These are phyloP conservation scores for Musca vetustissima DNA, from an alignment of 1,140 invertebrate genomes.

Conservation along the genomic window DNA sequence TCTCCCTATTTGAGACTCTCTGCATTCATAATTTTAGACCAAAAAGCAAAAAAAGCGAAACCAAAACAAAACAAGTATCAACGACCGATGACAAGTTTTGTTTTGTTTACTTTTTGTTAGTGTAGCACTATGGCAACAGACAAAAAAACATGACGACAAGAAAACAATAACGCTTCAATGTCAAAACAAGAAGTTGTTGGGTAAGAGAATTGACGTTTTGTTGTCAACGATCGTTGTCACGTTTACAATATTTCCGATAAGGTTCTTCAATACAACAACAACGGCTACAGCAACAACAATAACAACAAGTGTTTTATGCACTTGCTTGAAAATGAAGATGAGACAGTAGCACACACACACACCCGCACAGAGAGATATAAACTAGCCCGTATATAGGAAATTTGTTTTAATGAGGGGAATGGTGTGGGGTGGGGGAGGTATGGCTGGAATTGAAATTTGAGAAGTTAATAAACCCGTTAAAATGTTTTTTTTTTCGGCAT, in stretches of 20 bases:
- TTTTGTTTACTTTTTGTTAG: conserved; percentile 18
- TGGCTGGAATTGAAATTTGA: too few relatives aligned
- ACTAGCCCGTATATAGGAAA: conserved; percentile 4
- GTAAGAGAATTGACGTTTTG: conserved; percentile 9
- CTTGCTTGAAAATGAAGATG: too few relatives aligned
- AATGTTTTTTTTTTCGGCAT: too few relatives aligned
- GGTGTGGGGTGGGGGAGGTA: too few relatives aligned
- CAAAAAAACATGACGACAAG: neutral
- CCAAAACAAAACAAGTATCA: conserved; percentile 10
- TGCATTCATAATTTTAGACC: neutral
- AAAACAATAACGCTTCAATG: conserved; percentile 7
- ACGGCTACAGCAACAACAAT: too few relatives aligned
- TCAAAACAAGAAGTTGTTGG: conserved; percentile 1
- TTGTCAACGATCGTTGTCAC: conserved; percentile 6
- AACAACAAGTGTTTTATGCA: too few relatives aligned
- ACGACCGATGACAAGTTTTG: conserved; percentile 21
- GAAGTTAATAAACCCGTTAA: too few relatives aligned
- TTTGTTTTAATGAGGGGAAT: too few relatives aligned
- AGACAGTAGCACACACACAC: neutral
- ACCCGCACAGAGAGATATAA: neutral
- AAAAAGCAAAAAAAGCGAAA: neutral
- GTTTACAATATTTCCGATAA: conserved; percentile 14
- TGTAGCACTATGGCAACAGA: too few relatives aligned
- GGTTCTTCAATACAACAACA: too few relatives aligned
- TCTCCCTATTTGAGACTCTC: neutral